Conservation (phyloP, 2,113 vertebrate genomes). For the Elanoides forficatus region DNA sequence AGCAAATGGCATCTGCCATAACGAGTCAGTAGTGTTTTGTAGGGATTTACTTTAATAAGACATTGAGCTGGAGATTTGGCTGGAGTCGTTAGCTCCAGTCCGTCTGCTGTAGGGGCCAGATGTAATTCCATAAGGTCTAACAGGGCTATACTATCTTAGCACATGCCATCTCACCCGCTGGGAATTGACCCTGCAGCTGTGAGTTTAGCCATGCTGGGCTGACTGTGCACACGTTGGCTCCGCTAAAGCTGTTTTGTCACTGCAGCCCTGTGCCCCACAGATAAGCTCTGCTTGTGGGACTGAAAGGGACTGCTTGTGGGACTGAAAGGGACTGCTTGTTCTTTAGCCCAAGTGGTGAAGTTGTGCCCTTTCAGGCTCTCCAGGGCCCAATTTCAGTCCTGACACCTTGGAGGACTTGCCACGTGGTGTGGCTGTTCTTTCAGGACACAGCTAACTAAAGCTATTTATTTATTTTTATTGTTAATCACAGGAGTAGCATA, state of each 20-base stretch:
- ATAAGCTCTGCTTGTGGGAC: neutral
- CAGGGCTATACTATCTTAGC: neutral
- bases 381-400: neutral
- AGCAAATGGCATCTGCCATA: neutral
- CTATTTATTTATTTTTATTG: neutral
- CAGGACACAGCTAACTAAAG: neutral
- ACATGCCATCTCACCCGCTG: neutral
- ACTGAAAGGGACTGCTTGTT: neutral
- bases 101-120: neutral
- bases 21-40: accelerated
- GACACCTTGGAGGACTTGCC: neutral
- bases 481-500: neutral
- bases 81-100: neutral
- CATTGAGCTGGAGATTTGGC: neutral
- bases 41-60: neutral
- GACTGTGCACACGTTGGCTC: neutral
- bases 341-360: neutral
- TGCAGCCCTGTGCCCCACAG: accelerated
- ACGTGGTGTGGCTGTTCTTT: neutral
- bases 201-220: neutral
- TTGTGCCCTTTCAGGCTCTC: neutral
- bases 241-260: accelerated
- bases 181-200: neutral
- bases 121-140: neutral
- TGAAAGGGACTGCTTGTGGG: neutral